Evolutionary conservation across 2,888 invertebrate genomes (phyloP), one percentile per base, ranked within the genome.

Genomic region (Drosophila fungiperda): DNA sequence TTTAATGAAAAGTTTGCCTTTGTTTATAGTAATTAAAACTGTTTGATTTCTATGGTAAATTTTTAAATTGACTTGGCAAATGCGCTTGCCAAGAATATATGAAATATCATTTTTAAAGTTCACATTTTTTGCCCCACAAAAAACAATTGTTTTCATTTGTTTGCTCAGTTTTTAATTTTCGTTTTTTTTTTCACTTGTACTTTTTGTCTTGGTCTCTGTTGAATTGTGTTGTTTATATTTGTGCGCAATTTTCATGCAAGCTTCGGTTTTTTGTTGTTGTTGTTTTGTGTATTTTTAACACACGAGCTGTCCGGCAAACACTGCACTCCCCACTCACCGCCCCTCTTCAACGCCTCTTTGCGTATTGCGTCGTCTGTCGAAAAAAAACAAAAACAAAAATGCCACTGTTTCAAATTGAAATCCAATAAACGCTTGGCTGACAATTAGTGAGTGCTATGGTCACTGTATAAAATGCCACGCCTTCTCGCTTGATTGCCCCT

Each of bases 201-300:
- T 52, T 23, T 26, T 33, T 26, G 26, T 29, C 23, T 53, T 23
- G 42, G 17, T 52, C n/a, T 50, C 58, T 60, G 57, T 6, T 15
- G 36, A 42, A 69, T 80, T 78, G 77, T 76, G 76, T 75, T 82
- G 54, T 76, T 82, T 80, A 80, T 74, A 70, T 72, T 71, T 83
- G 66, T 86, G 54, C 68, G 73, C 71, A 77, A 73, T 76, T 72
- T 88, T 76, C 48, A 74, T 40, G 63, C 54, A 79, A 71, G 77
- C 40, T 58, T 62, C 58, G 45, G 63, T 53, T 67, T 53, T 36
- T 53, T 67, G 15, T 17, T 36, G 2, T 42, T 45, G 12, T 70
- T 69, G 59, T 73, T 75, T 76, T 58, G 67, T 78, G 69, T 89
- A 89, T 89, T 86, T 88, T 83, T 86, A 88, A 80, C 69, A 76